Percentiles rank a stretch among this genome's conserved stretches.
These are phyloP conservation scores for Apodemia mormo DNA, from an alignment of 2,888 invertebrate species.

Conservation along the genomic window DNA sequence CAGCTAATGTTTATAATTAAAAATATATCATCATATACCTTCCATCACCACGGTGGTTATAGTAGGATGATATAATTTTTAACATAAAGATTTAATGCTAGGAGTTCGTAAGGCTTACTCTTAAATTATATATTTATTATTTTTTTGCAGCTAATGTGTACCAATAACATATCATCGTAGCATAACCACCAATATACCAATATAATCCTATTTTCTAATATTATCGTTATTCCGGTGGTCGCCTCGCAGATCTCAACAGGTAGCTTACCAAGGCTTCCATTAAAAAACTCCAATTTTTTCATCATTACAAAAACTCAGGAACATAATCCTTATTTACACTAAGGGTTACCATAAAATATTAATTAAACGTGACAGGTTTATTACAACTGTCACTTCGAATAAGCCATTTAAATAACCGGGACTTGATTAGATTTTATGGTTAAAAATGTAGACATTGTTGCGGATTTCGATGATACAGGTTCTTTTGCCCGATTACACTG, in stretches of 20 bases:
- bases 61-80: no score
- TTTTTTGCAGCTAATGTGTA: no score
- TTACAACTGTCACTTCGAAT: constrained; percentile 15
- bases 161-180: no score
- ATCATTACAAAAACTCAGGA: background rate
- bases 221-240: no score
- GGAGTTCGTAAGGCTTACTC: no score
- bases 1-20: no score
- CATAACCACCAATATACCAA: no score
- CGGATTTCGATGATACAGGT: background rate
- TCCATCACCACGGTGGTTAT: no score
- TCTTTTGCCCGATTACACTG: background rate
- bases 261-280: background rate
- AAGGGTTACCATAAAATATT: constrained; percentile 5
- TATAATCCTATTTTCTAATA: no score
- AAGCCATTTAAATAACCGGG: background rate
- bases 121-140: no score
- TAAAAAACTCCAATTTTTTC: background rate
- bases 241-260: background rate
- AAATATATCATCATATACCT: no score
- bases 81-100: no score
- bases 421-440: constrained; percentile 10
- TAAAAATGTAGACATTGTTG: background rate
- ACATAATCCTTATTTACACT: background rate
- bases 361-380: constrained; percentile 15